These are phyloP conservation scores for Amphiduros pacificus DNA, from an alignment of 2,888 invertebrate species.

Conservation along the genomic window DNA sequence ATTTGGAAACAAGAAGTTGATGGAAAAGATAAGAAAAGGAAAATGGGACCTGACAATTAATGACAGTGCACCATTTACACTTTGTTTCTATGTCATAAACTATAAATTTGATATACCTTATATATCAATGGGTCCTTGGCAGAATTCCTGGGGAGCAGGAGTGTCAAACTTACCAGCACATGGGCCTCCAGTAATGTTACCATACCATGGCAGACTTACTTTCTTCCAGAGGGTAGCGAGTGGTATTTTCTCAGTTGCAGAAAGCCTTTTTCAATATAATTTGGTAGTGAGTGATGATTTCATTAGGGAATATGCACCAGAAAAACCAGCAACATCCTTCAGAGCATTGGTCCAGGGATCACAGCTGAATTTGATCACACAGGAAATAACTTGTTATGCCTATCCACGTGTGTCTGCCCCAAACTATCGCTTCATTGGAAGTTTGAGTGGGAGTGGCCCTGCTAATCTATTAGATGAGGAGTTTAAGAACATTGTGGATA, in stretches of 20 bases:
- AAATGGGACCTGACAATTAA: conserved; percentile 19
- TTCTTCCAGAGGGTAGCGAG: neutral
- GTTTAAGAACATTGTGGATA: neutral
- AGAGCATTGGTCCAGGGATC: conserved; percentile 14
- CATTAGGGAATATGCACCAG: conserved; percentile 3
- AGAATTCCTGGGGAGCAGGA: conserved; percentile 21
- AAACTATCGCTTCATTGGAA: conserved; percentile 23
- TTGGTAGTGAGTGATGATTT: neutral
- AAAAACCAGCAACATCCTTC: conserved; percentile 7
- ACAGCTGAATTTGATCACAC: conserved; percentile 21
- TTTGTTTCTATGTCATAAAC: conserved; percentile 11
- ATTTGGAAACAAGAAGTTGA: neutral
- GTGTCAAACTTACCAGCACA: conserved; percentile 16
- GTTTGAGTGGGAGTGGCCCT: neutral
- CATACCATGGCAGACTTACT: neutral
- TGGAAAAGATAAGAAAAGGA: neutral
- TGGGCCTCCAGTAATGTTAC: conserved; percentile 12
- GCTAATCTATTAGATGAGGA: neutral
- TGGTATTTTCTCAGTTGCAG: neutral
- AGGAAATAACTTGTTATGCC: conserved; percentile 15
- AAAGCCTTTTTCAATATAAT: neutral
- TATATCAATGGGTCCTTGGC: conserved; percentile 3
- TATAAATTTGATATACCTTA: conserved; percentile 10
- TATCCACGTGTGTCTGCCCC: conserved; percentile 18
- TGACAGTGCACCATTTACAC: conserved; percentile 12